Base-by-base conservation (phyloP, 2,113 vertebrate species). In the Chrysemys picta region DNA sequence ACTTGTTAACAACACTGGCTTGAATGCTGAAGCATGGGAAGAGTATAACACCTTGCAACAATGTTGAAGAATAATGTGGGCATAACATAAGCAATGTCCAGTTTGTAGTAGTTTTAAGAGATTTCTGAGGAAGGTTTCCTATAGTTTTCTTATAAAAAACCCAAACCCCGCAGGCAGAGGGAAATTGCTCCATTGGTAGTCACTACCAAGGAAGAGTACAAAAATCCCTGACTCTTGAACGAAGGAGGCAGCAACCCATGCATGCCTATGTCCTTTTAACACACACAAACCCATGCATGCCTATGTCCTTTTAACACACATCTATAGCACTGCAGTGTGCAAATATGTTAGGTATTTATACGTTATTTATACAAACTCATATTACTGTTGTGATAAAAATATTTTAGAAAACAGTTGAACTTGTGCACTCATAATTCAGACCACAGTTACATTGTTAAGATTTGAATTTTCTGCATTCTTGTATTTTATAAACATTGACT, bases 381-480 rank as follows among this genome's bases (percentile, higher is more conserved):
- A 85, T 91, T 93, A 96, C 94, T 92, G 88, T 69, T 78, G 19
- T 3, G 12, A 80, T 81, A 82, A 89, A 92, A 82, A 27, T 86
- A 80, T 62, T 96, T 95, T 89, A 88, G 93, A 88, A 93, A 80
- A 88, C 80, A 86, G 90, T 80, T 97, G 96, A 96, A 95, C 93
- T 95, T 95, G 86, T 90, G 87, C 88, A 95, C 3, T 4, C 35
- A 38, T n/a, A 54, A 57, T 95, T 94, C 76, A 85, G 88, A 82
- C 59, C 95, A 56, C 24, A 92, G 54, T 87, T 85, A 85, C 80
- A 47, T 65, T 88, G 78, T 87, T 54, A 62, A 93, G 84, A 88
- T 93, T 86, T 83, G 47, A 52, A 87, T 91, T 96, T 96, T 93
- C 78, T 97, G 94, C 85, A 96, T 96, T 92, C 75, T 93, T 95